Conservation (phyloP, 2,113 vertebrate genomes). For the Muntiacus reevesi region DNA sequence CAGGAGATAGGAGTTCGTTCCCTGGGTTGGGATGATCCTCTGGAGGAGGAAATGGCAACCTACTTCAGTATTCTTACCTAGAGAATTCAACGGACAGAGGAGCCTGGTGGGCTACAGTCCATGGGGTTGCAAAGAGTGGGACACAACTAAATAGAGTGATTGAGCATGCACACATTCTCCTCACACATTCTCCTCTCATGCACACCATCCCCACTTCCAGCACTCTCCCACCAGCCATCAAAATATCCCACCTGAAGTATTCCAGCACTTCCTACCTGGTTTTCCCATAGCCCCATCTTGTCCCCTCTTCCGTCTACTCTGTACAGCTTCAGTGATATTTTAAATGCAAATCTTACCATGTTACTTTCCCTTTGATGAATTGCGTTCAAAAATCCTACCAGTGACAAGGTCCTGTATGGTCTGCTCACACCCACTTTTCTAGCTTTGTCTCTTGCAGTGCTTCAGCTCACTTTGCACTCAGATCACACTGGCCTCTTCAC, state of each 20-base stretch:
- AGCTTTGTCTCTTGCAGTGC: background rate
- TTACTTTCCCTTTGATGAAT: background rate
- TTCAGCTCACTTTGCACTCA: background rate
- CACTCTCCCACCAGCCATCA: background rate
- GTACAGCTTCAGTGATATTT: background rate
- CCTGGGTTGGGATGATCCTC: background rate
- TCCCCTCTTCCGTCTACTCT: background rate
- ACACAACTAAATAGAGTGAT: background rate
- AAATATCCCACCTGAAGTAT: background rate
- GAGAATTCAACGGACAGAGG: background rate
- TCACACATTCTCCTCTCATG: background rate
- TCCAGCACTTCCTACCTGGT: background rate
- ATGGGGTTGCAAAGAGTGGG: background rate
- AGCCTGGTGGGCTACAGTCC: background rate
- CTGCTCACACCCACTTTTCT: background rate
- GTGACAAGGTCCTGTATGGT: background rate
- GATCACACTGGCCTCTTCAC: background rate
- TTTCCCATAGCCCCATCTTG: background rate
- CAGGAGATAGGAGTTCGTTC: background rate
- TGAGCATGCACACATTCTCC: background rate
- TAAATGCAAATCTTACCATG: background rate
- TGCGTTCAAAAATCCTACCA: background rate
- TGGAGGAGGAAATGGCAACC: background rate
- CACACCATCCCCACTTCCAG: background rate
- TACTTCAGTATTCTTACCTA: background rate